Evolutionary conservation across 2,888 invertebrate genomes (phyloP).

Genomic region (Zootermopsis nevadensis): DNA sequence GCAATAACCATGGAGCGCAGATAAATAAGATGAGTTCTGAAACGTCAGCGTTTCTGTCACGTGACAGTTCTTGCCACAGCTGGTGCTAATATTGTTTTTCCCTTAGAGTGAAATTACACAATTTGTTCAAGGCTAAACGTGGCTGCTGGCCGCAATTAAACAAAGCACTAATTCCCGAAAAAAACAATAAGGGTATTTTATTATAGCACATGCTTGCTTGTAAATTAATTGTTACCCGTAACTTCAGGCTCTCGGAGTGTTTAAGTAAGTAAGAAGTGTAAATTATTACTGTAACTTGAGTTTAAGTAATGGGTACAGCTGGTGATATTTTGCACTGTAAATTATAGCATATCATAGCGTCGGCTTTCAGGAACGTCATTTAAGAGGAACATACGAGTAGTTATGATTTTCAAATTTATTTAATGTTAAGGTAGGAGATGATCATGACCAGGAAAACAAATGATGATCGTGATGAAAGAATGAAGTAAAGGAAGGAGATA

Average conservation of each 20-base stretch:
- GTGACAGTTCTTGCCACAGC: neutral
- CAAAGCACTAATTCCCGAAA: neutral
- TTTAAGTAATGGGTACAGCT: too few species aligned
- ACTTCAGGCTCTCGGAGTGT: neutral
- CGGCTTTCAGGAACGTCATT: too few species aligned
- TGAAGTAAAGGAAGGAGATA: too few species aligned
- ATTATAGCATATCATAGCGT: too few species aligned
- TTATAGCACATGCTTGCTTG: neutral
- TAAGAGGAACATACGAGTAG: too few species aligned
- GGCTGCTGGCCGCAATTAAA: neutral
- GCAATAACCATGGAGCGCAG: neutral
- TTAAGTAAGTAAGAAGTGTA: neutral
- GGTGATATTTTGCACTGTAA: too few species aligned
- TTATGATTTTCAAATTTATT: too few species aligned
- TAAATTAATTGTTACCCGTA: neutral
- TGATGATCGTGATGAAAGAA: too few species aligned
- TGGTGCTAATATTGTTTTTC: neutral
- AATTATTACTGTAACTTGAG: neutral
- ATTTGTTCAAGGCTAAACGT: slow-evolving; percentile 1
- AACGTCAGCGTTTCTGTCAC: neutral
- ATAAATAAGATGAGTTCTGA: neutral
- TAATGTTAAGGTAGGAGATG: too few species aligned
- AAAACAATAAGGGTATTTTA: neutral
- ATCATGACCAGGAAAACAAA: too few species aligned
- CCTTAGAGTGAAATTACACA: neutral